Percentiles rank a stretch among this genome's conserved stretches.
phyloP scores from a whole-genome alignment of 2,888 invertebrate genomes.

The Macrosiphum euphorbiae region DNA sequence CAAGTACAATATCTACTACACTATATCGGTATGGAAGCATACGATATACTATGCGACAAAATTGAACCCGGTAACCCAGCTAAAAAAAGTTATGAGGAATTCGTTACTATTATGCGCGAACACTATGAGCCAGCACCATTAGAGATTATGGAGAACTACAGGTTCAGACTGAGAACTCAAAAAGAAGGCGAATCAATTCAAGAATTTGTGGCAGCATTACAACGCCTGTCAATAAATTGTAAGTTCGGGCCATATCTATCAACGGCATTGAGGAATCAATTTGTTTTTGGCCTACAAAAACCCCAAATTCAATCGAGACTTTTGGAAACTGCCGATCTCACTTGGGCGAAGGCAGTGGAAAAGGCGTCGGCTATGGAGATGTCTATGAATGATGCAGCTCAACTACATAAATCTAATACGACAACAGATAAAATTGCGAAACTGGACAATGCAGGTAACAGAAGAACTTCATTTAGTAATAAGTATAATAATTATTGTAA shows the following conservation, averaged over 20 bases:
- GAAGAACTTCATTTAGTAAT: not conserved
- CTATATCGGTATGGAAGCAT: not conserved
- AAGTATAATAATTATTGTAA: slow-evolving; percentile 1
- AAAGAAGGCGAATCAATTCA: not conserved
- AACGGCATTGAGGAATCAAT: not conserved
- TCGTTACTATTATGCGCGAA: not conserved
- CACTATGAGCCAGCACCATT: not conserved
- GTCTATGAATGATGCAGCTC: not conserved
- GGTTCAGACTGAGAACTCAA: not conserved
- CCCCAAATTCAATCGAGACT: not conserved
- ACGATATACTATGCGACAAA: not conserved
- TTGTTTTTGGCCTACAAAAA: not conserved
- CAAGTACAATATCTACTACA: not conserved
- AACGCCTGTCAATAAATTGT: not conserved
- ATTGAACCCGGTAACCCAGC: not conserved
- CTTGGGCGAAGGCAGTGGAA: not conserved
- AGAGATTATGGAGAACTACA: not conserved
- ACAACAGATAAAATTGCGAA: not conserved
- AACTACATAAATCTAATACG: no score
- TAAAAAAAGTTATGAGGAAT: not conserved
- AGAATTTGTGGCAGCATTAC: not conserved
- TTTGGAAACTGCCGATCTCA: not conserved
- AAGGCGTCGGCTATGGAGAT: not conserved
- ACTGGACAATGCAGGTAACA: not conserved
- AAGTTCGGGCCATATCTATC: not conserved